phyloP scores from a whole-genome alignment of 1,140 invertebrate species.

The Orchesella cincta region DNA sequence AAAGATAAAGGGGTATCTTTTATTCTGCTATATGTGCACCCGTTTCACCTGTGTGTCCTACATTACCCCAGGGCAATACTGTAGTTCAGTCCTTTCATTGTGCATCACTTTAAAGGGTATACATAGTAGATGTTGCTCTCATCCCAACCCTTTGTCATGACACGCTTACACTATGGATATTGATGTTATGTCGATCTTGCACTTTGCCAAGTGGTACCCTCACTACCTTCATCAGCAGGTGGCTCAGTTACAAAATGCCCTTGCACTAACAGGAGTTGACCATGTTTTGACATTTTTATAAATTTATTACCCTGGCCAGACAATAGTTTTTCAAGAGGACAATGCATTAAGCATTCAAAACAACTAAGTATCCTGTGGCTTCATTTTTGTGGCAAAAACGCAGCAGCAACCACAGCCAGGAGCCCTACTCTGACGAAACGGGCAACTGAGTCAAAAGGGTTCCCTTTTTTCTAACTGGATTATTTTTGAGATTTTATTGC shows the following conservation, averaged over 20 bases:
- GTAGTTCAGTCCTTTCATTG: background rate
- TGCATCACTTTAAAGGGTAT: background rate
- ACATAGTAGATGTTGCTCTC: background rate
- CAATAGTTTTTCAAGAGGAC: background rate
- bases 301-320: background rate
- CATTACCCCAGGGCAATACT: too few relatives aligned
- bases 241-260: slow-evolving; percentile 1
- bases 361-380: background rate
- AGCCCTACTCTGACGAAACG: background rate
- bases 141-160: background rate
- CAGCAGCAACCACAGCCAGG: background rate
- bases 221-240: slow-evolving; percentile 4
- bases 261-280: background rate
- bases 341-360: background rate
- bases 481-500: slow-evolving; percentile 14
- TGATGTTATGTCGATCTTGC: too few relatives aligned
- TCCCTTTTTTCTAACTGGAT: background rate
- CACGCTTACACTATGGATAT: too few relatives aligned
- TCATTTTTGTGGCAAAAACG: background rate
- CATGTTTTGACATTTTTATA: slow-evolving; percentile 28
- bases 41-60: too few relatives aligned
- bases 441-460: background rate
- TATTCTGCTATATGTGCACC: too few relatives aligned
- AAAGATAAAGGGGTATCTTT: too few relatives aligned
- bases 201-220: background rate